Conservation (phyloP, 2,888 invertebrate genomes). For the Oligia fasciuncula region DNA sequence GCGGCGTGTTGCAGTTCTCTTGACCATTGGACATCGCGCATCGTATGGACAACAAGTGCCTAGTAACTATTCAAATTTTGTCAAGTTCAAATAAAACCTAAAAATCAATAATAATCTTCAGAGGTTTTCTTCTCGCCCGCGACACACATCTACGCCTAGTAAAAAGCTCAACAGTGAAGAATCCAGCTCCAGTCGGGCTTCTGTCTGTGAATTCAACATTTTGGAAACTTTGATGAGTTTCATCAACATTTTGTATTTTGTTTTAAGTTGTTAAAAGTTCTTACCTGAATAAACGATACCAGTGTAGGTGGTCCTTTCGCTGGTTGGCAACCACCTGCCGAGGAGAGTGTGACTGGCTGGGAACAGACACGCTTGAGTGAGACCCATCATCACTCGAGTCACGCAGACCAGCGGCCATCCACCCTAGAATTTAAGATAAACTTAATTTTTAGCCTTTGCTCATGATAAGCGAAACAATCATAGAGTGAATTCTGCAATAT, state of each 20-base stretch:
- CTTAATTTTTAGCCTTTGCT: neutral
- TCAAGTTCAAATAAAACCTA: neutral
- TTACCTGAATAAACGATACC: constrained; percentile 90
- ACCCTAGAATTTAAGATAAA: constrained; percentile 72
- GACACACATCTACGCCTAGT: too few species aligned
- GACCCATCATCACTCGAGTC: constrained; percentile 92
- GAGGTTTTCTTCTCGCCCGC: too few species aligned
- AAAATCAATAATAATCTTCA: neutral
- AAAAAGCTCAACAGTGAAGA: neutral
- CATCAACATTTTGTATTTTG: neutral
- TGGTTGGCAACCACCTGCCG: constrained; percentile 91
- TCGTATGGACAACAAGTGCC: neutral
- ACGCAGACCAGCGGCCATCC: constrained; percentile 90
- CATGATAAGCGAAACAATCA: neutral
- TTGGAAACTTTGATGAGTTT: neutral
- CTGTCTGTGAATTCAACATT: too few species aligned
- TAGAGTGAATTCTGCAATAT: neutral
- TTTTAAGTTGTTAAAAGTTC: neutral
- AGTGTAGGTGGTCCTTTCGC: constrained; percentile 89
- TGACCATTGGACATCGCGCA: too few species aligned
- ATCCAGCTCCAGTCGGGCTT: neutral
- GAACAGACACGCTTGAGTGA: constrained; percentile 91
- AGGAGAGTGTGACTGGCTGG: constrained; percentile 91
- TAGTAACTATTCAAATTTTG: neutral
- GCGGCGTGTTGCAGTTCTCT: neutral